Percentiles rank a stretch among this genome's conserved stretches.
Evolutionary conservation across 2,797 vertebrate species (phyloP).

Genomic region (Cossypha dichroa): DNA sequence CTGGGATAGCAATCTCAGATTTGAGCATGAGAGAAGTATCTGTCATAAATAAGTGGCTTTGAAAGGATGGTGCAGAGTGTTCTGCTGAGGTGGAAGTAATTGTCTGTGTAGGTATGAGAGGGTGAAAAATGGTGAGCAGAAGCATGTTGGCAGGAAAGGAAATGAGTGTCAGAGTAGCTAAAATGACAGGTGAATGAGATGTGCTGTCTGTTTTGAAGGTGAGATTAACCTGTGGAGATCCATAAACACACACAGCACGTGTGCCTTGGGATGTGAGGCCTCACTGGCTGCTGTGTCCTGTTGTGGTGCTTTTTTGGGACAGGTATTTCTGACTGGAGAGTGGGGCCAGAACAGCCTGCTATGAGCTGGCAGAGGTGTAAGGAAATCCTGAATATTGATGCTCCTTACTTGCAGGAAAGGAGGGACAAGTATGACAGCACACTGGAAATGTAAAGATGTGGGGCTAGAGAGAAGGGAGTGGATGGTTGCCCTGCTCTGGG

Average conservation of each 20-base stretch:
- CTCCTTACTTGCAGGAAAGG: neutral
- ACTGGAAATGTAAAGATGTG: accelerated
- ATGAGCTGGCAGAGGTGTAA: accelerated
- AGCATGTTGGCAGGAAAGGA: neutral
- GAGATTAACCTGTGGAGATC: neutral
- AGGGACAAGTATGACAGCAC: neutral
- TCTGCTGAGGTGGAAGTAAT: neutral
- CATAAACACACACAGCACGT: accelerated
- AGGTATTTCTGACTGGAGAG: accelerated
- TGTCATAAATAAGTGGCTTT: neutral
- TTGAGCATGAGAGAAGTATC: neutral
- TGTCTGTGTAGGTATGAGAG: neutral
- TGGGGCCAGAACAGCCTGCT: neutral
- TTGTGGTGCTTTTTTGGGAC: neutral
- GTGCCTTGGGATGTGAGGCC: neutral
- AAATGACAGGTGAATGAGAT: neutral
- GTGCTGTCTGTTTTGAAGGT: neutral
- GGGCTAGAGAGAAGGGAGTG: neutral
- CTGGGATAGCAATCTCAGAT: neutral
- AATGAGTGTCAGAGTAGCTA: neutral
- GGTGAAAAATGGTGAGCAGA: neutral
- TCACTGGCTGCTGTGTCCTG: neutral
- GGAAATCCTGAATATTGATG: accelerated
- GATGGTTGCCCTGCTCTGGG: neutral
- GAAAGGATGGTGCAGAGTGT: neutral